Evolutionary conservation across 2,113 vertebrate species (phyloP), one percentile per base, ranked within the genome.

Genomic region (Nasalis larvatus): DNA sequence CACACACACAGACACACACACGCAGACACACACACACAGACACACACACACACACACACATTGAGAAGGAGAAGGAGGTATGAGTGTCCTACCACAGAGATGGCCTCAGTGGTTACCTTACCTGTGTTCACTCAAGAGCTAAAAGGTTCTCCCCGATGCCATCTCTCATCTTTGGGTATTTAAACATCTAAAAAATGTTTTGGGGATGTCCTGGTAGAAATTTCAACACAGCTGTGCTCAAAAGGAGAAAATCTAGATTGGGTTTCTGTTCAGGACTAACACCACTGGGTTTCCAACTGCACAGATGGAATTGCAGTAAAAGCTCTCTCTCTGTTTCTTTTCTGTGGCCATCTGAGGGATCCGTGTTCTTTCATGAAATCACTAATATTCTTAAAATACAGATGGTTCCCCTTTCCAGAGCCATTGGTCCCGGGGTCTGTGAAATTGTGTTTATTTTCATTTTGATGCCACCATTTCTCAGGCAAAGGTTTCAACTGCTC

Each of bases 401-500:
- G 56, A 69, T 58, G 92, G 52, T 9, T 66, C 42, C 66, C 54
- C n/a, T 95, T 87, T 82, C 77, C 66, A 78, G 82, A 92, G 66
- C 52, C 74, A 12, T 21, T 37, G 58, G 66, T 35, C 71, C 42
- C 32, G 17, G 47, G 25, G 9, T 18, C 80, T 49, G 23, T 71
- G 37, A 6, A 35, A 27, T 49, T 76, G 30, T 54, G 77, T 88
- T 88, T 93, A 68, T 90, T 96, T 97, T 96, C 85, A 92, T 94
- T 86, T 56, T 35, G 87, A 88, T 95, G 52, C 58, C 77, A 45
- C 83, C 11, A 20, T 93, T 94, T 86, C 82, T 82, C 74, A 89
- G 52, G 52, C 78, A 71, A 81, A 97, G 87, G 45, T 86, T 94
- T 87, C 82, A 71, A 10, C 58, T 45, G 81, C 49, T 66, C 68